Evolutionary conservation across 2,797 vertebrate species (phyloP), one percentile per base, ranked within the genome.

Genomic region (Amphiprion clarkii): DNA sequence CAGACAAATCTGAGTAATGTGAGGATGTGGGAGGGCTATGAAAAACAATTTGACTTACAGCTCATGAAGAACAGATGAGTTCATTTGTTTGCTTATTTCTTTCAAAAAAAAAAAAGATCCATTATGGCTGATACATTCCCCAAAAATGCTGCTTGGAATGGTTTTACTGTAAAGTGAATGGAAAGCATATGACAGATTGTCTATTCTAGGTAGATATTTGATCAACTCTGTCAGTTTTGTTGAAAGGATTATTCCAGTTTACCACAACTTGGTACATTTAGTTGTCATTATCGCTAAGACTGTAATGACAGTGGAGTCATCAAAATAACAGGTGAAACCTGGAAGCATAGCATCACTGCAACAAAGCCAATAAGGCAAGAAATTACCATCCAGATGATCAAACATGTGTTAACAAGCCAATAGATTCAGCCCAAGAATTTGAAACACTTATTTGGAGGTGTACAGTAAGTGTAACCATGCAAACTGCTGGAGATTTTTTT

Each of bases 71-170:
- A 72, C 56, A 86, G 87, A 84, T 78, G 77, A 85, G 67, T 85
- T 83, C 44, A 81, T 83, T 88, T 75, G 72, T 88, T 81, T 83
- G 63, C 78, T 52, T 81, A 68, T 86, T 63, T 66, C 76, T 59
- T 61, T 79, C 52, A 44, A 60, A 44, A 40, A 46, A 33, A 21
- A 51, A 53, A 27, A 64, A 21, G 52, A 81, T 79, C 69, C 19
- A 53, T 82, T 81, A 91, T 88, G 92, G 87, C 87, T 91, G 72
- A 88, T 88, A 88, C 86, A 92, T 92, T 92, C 89, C 83, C 56
- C 74, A 63, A 85, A 86, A 85, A 84, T 74, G 59, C 54, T 62
- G 54, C 74, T 71, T 59, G 68, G 61, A 87, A 75, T 84, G 44
- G 60, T 76, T 58, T 54, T 29, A 67, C 54, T 65, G 68, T 72